Percentiles rank a stretch among this genome's conserved stretches.
phyloP scores from a whole-genome alignment of 2,113 vertebrate species.

The Myxocyprinus asiaticus region DNA sequence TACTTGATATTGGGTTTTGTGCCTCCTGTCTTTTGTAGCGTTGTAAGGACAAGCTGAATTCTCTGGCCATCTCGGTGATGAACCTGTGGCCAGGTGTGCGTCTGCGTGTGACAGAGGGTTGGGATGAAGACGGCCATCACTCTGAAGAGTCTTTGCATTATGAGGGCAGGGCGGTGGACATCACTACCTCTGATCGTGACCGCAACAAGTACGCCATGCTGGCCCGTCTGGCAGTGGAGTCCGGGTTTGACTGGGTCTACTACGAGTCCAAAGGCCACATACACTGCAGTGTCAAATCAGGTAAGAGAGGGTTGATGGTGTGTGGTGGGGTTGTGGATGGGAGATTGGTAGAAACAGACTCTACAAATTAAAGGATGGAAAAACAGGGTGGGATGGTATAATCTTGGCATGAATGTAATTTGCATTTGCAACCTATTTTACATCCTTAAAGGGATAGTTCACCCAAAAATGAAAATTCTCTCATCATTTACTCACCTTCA shows the following conservation, averaged over 20 bases:
- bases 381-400: too few species aligned
- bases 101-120: constrained; percentile 74
- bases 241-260: constrained; percentile 77
- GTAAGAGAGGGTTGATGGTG: constrained; percentile 48
- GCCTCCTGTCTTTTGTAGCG: constrained; percentile 58
- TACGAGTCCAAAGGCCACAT: constrained; percentile 76
- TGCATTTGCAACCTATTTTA: too few species aligned
- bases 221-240: constrained; percentile 72
- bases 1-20: neutral
- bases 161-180: constrained; percentile 74
- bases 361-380: neutral
- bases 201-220: constrained; percentile 75
- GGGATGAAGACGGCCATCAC: constrained; percentile 77
- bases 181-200: constrained; percentile 75
- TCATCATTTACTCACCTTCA: too few species aligned
- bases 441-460: too few species aligned
- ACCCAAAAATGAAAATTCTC: too few species aligned
- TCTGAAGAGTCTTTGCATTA: constrained; percentile 75
- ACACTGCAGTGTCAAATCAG: constrained; percentile 78
- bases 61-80: constrained; percentile 75
- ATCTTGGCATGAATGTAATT: too few species aligned
- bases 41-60: constrained; percentile 76
- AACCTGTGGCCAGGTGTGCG: constrained; percentile 74
- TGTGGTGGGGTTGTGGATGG: neutral
- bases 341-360: too few species aligned